Conservation (phyloP, 2,888 invertebrate genomes). For the Coenonympha arcania region DNA sequence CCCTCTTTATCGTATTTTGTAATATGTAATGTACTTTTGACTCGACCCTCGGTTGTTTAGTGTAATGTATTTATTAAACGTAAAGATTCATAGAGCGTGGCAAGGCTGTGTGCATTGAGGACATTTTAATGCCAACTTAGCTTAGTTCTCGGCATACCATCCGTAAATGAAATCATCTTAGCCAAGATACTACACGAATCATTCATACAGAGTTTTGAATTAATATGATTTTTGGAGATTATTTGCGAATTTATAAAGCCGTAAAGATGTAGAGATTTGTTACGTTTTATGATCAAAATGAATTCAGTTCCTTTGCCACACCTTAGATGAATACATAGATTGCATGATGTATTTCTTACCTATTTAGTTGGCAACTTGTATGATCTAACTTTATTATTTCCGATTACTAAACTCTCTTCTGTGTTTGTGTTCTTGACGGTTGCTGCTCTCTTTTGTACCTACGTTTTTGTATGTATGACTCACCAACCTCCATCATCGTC, state of each 20-base stretch:
- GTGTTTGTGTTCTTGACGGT: constrained; percentile 45
- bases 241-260: constrained; percentile 39
- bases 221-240: constrained; percentile 53
- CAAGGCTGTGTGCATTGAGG: constrained; percentile 81
- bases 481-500: constrained; percentile 61
- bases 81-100: constrained; percentile 77
- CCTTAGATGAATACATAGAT: constrained; percentile 68
- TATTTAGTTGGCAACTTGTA: constrained; percentile 51
- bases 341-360: constrained; percentile 65
- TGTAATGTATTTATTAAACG: constrained; percentile 63
- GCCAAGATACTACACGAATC: constrained; percentile 59
- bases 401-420: constrained; percentile 36
- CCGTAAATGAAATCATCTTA: constrained; percentile 66
- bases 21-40: constrained; percentile 68
- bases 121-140: constrained; percentile 73
- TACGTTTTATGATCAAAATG: constrained; percentile 56
- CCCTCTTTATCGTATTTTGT: constrained; percentile 67
- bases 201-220: constrained; percentile 54
- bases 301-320: constrained; percentile 73
- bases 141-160: constrained; percentile 67
- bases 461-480: constrained; percentile 40
- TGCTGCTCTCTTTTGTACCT: constrained; percentile 41
- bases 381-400: constrained; percentile 40
- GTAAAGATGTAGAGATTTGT: constrained; percentile 59
- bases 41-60: constrained; percentile 70